Base-by-base conservation (phyloP, 2,797 vertebrate genomes). In the Acanthurus leucopareius region DNA sequence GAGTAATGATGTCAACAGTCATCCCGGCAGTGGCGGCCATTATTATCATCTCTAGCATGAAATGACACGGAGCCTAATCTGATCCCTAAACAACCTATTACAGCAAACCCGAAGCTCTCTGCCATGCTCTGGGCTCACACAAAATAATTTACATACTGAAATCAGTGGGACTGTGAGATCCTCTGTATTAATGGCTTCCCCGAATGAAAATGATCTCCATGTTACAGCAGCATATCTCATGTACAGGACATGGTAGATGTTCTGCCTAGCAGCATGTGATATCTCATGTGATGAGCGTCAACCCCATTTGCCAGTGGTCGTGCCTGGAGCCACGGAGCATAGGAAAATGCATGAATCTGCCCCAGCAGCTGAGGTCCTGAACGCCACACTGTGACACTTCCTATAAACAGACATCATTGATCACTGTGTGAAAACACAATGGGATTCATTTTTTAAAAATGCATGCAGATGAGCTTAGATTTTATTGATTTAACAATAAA, bases 1-100 rank as follows among this genome's bases (percentile, higher is more conserved):
- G 95, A 96, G 94, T 95, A 94, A 96, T 94, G 94, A 95, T 94
- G 94, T 96, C 95, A 95, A 94, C 93, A 93, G 87, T 84, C 88
- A 90, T 95, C 94, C 90, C 79, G 76, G 89, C 93, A 86, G 84
- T 76, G 62, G 90, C 90, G 44, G 81, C 90, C 90, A 92, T 93
- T 93, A 95, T 94, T 93, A 90, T 94, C 92, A 92, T 93, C 92
- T 91, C 86, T 86, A 87, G 86, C 88, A 90, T 88, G 90, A 90
- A 94, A 89, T 86, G 92, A 93, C 92, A 92, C 69, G 5, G 25
- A 67, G 79, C 69, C 86, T 92, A 88, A 94, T 93, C 93, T 93
- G 90, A 94, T 93, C 78, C 83, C 82, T 73, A 89, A 93, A 91
- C 91, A 90, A 91, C 91, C 88, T 80, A 89, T 86, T 84, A 65